Base-by-base conservation (phyloP, 1,140 invertebrate species). In the Listronotus bonariensis region DNA sequence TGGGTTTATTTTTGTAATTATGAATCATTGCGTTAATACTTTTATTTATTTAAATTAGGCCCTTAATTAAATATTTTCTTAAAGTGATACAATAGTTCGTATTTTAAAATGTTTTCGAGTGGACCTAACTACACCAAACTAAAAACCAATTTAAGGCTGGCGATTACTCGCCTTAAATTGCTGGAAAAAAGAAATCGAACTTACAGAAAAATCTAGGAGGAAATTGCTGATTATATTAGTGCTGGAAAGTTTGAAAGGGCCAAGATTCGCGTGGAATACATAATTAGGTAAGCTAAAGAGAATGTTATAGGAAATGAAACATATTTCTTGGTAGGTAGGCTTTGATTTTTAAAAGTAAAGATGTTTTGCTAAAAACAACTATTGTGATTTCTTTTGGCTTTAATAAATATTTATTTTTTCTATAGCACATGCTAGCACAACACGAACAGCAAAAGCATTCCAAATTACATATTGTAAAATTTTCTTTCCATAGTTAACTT, bases 151-250 rank as follows among this genome's bases (percentile, higher is more conserved):
- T 80, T 99, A 36, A 85, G 94, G 69, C 81, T 99, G 69, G 88
- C 93, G 1, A 91, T 97, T 53, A 96, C 97, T 77, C 87, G 97
- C 20, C 82, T 99, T 8, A 98, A 99, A 81, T 79, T 99, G 48
- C 77, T 99, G 55, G 96, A 98, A 77, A 99, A 79, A 99, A 99
- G 82, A 99, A 99, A 83, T 92, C 0, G 97, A 99, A 82, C 79
- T 98, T 65, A 92, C 96, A 0, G 89, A 95, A 77, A 99, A 99
- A 80, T 90, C 96, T 0, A 86, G 97, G 62, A 94, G 92, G 97
- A 99, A 87, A 99, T 99, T 64, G 96, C 96, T 1, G 97, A 98
- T 82, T 99, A 95, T 74, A 89, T 99, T 67, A 84, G 85, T 43
- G 87, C 86, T 61, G 92, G 92, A 42, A 99, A 99, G 85, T 85